These are phyloP conservation scores for Gallinago jamesoni DNA, from an alignment of 2,113 vertebrate species.

Conservation along the genomic window DNA sequence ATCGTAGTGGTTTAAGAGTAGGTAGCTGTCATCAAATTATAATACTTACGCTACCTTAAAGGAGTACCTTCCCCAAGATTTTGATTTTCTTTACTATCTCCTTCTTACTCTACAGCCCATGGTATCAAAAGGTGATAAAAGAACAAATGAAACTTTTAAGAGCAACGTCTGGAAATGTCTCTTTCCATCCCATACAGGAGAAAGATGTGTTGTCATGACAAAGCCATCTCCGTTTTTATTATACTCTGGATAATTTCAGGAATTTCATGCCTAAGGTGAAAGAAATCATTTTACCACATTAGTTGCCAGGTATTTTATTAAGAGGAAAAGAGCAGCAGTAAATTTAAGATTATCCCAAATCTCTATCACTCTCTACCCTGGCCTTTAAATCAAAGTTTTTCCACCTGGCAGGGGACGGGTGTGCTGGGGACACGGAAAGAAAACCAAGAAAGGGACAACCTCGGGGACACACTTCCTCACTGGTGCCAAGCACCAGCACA, in stretches of 20 bases:
- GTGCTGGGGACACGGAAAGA: neutral
- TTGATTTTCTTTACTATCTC: neutral
- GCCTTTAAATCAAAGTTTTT: neutral
- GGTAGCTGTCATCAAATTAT: neutral
- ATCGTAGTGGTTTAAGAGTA: neutral
- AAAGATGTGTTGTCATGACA: neutral
- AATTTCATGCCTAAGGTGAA: neutral
- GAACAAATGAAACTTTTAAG: neutral
- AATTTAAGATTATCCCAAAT: neutral
- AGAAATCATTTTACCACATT: neutral
- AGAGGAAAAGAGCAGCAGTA: neutral
- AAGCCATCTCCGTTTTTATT: neutral
- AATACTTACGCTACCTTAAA: neutral
- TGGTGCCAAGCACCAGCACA: rapidly evolving
- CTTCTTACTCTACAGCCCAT: neutral
- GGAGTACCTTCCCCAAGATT: neutral
- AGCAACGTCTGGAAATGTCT: neutral
- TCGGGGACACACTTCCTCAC: rapidly evolving
- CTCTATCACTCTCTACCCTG: neutral
- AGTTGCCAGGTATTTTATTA: neutral
- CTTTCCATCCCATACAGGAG: neutral
- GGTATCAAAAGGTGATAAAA: neutral
- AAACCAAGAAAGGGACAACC: neutral
- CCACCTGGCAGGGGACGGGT: neutral
- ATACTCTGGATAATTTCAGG: neutral